Percentiles rank a stretch among this genome's conserved stretches.
Evolutionary conservation across 1,140 invertebrate species (phyloP).

Genomic region (Chelonus insularis): DNA sequence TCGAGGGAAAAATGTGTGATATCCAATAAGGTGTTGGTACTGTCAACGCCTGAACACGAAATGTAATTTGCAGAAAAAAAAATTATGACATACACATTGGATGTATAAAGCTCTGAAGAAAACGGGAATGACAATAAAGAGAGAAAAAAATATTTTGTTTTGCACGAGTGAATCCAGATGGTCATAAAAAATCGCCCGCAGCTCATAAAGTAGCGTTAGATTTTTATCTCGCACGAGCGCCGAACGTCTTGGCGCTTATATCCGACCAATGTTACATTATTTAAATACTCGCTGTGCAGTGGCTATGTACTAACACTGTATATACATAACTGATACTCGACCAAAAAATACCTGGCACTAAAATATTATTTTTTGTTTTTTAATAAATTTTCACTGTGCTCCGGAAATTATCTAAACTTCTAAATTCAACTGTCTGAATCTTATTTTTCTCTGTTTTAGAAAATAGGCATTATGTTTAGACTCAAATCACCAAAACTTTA

Average conservation of each 20-base stretch:
- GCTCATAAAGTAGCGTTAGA: constrained; percentile 60
- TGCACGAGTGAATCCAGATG: constrained; percentile 10
- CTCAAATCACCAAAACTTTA: too few species aligned
- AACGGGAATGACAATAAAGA: constrained; percentile 18
- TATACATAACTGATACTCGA: too few species aligned
- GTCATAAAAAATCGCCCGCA: constrained; percentile 59
- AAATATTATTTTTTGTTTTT: too few species aligned
- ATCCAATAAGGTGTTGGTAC: neutral
- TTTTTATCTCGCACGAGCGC: constrained; percentile 45
- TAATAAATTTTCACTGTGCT: too few species aligned
- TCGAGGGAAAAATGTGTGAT: too few species aligned
- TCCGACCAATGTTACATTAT: neutral
- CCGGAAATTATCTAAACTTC: too few species aligned
- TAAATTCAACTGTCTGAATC: too few species aligned
- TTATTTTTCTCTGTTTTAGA: too few species aligned
- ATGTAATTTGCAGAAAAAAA: neutral
- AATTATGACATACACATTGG: neutral
- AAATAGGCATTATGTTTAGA: too few species aligned
- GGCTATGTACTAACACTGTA: too few species aligned
- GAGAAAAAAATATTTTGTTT: neutral
- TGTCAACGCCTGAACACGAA: neutral
- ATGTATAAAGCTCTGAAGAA: neutral
- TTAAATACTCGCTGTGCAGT: neutral
- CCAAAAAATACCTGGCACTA: too few species aligned
- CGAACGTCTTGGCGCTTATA: constrained; percentile 14